phyloP scores from a whole-genome alignment of 2,113 vertebrate species.

The Tyrannus savana region DNA sequence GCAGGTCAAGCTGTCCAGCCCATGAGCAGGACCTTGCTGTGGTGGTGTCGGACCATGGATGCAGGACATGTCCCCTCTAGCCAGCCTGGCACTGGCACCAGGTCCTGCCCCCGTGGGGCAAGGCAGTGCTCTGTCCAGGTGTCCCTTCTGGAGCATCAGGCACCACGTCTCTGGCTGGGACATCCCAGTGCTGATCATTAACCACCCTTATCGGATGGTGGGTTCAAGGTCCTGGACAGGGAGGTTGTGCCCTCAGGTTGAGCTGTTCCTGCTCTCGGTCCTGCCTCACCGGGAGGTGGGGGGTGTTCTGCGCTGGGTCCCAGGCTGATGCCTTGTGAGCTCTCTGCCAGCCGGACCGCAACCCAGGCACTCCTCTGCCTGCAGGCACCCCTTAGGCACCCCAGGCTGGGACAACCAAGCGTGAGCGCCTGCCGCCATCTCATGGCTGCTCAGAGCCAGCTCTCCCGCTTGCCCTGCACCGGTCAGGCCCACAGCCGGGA shows the following conservation, averaged over 20 bases:
- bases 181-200: not conserved
- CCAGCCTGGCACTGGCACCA: not conserved
- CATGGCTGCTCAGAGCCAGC: conserved; percentile 14
- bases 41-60: fast-evolving
- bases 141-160: not conserved
- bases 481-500: fast-evolving
- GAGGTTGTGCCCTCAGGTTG: not conserved
- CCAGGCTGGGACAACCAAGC: not conserved
- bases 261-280: not conserved
- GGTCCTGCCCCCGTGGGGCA: not conserved
- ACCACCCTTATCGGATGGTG: not conserved
- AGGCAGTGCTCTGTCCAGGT: too few relatives aligned
- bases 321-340: not conserved
- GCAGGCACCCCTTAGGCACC: not conserved
- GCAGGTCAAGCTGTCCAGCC: not conserved
- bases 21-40: not conserved
- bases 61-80: not conserved
- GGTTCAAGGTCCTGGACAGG: not conserved
- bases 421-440: conserved; percentile 44
- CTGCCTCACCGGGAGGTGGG: fast-evolving
- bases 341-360: not conserved
- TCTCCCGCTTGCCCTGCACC: not conserved
- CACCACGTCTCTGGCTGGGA: not conserved
- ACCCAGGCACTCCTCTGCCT: fast-evolving
- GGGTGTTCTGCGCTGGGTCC: not conserved